Conservation (phyloP, 2,797 vertebrate genomes). For the Pteronotus mesoamericanus region DNA sequence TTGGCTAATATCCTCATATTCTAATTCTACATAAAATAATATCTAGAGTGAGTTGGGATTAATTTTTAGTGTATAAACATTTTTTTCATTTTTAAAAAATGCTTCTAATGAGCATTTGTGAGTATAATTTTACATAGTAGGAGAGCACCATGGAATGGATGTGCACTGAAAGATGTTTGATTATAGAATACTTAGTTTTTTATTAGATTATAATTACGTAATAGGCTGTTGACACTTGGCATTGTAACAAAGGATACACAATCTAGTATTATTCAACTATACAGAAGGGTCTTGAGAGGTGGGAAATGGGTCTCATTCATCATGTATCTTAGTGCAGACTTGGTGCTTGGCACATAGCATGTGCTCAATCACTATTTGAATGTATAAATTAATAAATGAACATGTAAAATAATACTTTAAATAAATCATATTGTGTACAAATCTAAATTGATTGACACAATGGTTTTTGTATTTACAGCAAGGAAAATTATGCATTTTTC, state of each 20-base stretch:
- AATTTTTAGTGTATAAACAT: slow-evolving; percentile 58
- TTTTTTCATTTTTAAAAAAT: slow-evolving; percentile 61
- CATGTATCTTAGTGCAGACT: not conserved
- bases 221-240: slow-evolving; percentile 58
- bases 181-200: slow-evolving; percentile 60
- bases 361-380: not conserved
- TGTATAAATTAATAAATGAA: not conserved
- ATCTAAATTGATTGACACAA: not conserved
- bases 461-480: not conserved
- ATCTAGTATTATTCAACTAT: not conserved
- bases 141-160: slow-evolving; percentile 52
- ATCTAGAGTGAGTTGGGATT: slow-evolving; percentile 59
- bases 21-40: slow-evolving; percentile 69
- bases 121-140: slow-evolving; percentile 62
- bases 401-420: not conserved
- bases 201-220: slow-evolving; percentile 68
- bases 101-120: slow-evolving; percentile 57
- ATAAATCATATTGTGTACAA: not conserved
- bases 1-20: slow-evolving; percentile 65
- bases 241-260: slow-evolving; percentile 49
- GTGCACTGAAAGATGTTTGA: slow-evolving; percentile 50
- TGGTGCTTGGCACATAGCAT: not conserved
- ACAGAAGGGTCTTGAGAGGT: not conserved
- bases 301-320: not conserved
- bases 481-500: not conserved